These are phyloP conservation scores for Mamestra brassicae DNA, from an alignment of 2,888 invertebrate genomes.

Conservation along the genomic window DNA sequence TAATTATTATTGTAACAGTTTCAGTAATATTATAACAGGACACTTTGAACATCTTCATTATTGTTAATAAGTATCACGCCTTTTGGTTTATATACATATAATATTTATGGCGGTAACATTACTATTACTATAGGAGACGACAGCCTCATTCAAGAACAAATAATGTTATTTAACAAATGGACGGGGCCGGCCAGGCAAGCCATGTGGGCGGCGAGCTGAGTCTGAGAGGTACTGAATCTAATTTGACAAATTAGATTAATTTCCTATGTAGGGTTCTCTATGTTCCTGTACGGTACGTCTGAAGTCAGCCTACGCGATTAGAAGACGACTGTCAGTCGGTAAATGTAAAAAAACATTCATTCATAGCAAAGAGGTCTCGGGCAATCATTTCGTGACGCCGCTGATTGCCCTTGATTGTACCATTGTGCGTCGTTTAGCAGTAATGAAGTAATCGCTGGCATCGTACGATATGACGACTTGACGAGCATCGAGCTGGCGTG, in stretches of 20 bases:
- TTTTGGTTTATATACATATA: no score
- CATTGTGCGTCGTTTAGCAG: constrained; percentile 68
- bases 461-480: constrained; percentile 46
- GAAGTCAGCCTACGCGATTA: neutral
- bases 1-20: neutral
- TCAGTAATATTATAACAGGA: neutral
- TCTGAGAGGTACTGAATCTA: no score
- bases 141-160: no score
- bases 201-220: no score
- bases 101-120: no score
- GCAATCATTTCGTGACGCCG: constrained; percentile 60
- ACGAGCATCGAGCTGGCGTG: constrained; percentile 17
- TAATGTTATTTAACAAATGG: no score
- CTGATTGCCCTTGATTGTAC: constrained; percentile 65
- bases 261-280: no score
- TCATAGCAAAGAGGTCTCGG: constrained; percentile 23
- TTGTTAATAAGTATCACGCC: no score
- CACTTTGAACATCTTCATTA: neutral
- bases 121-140: no score
- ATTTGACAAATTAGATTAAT: no score
- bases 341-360: constrained; percentile 40
- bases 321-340: constrained; percentile 15
- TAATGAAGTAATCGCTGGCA: constrained; percentile 72
- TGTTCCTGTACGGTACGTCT: neutral
- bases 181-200: no score